Percentiles rank a stretch among this genome's conserved stretches.
These are phyloP conservation scores for Heliconius hortense DNA, from an alignment of 2,888 invertebrate species.

Conservation along the genomic window DNA sequence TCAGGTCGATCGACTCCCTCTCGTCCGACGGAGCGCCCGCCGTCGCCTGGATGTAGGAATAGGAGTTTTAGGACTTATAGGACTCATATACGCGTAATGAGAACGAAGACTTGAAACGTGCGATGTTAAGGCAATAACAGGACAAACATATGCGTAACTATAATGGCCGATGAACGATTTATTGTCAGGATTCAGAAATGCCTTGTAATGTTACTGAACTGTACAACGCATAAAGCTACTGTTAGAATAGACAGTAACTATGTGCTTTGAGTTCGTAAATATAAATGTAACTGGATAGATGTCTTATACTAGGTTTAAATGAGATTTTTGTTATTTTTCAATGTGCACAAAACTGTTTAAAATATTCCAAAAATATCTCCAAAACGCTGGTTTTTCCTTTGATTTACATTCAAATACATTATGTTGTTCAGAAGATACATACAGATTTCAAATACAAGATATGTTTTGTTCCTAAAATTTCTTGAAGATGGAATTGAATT, in stretches of 20 bases:
- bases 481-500: neutral
- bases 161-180: slow-evolving; percentile 1
- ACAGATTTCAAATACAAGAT: neutral
- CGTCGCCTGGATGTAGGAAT: slow-evolving; percentile 73
- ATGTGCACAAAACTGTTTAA: neutral
- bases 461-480: neutral
- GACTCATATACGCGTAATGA: slow-evolving; percentile 36
- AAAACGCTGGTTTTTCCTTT: neutral
- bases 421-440: too few species aligned
- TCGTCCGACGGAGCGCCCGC: slow-evolving; percentile 71
- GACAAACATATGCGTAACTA: slow-evolving; percentile 14
- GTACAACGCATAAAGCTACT: neutral
- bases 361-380: neutral
- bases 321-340: neutral
- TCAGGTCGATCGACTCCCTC: slow-evolving; percentile 69
- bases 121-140: slow-evolving; percentile 28
- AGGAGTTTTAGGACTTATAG: slow-evolving; percentile 12
- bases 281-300: neutral
- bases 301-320: neutral
- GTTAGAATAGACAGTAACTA: neutral
- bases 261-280: neutral
- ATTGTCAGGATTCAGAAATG: slow-evolving; percentile 15
- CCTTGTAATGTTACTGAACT: neutral
- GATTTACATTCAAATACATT: neutral
- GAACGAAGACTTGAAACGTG: slow-evolving; percentile 43